Base-by-base conservation (phyloP, 2,797 vertebrate genomes). In the Mus caroli region DNA sequence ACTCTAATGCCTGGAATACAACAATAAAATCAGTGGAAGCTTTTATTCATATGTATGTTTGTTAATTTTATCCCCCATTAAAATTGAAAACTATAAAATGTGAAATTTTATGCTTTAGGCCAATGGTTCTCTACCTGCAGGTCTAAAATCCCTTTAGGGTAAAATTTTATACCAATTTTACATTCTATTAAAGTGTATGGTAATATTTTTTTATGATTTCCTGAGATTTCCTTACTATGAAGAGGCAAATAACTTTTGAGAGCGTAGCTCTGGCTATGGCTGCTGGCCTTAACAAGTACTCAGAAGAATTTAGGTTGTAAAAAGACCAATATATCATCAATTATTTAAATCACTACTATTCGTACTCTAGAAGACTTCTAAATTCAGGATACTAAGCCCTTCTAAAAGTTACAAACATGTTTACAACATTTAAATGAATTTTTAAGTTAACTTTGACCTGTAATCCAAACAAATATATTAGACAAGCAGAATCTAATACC, bases 321-420 rank as follows among this genome's bases (percentile, higher is more conserved):
- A 67, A 19, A 77, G 15, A 52, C 37, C 80, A 73, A 43, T 80
- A 92, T 50, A 86, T 75, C 54, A 85, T 56, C 22, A 69, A 90
- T 46, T 83, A 71, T 79, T 87, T 94, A 96, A 93, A 86, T 91
- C 28, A 91, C 43, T 91, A 8, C 90, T 60, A 85, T 90, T 94
- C 95, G 17, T 93, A 9, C 43, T 58, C 85, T 34, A 92, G 69
- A 15, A 92, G 28, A 58, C 17, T 78, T 24, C 50, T 83, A 60
- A 80, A 85, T 3, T 69, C 54, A 90, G 11, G 28, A 90, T 78
- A 76, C 3, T 37, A 3, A 14, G 4, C 54, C 60, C 6, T 58
- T 92, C 24, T 19, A 40, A 69, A 93, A 67, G 5, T 64, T 56
- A 4, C 13, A 12, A 92, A n/a, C 4, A 60, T 71, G 19, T 90